Evolutionary conservation across 2,797 vertebrate genomes (phyloP), one percentile per base, ranked within the genome.

Genomic region (Falco biarmicus): DNA sequence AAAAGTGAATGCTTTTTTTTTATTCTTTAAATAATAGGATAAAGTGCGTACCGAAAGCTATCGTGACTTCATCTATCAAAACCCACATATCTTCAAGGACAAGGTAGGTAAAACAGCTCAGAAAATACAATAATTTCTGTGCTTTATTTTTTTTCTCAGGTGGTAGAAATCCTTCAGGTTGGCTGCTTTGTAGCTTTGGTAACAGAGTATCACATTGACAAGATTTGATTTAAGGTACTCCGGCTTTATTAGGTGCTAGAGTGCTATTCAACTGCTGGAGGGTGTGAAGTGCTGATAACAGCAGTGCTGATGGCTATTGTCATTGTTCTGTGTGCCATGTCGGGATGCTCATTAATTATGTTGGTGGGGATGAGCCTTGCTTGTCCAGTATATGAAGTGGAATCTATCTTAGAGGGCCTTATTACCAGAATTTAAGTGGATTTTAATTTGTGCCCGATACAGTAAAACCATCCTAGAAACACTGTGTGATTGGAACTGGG

Each of bases 1-100:
- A 79, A 15, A 60, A 91, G 3, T 83, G 43, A 97, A 45, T 15
- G 4, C 6, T 43, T 37, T 70, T 39, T 41, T 64, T 93, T 90
- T 76, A 1, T 94, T 37, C 54, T 61, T 93, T 32, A 75, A 45
- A 60, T 74, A 13, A 13, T 95, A 99, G 99, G 99, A 99, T 95
- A 98, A 98, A 97, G 98, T 99, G n/a, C 99, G 99, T 61, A 99
- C 99, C 0, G 99, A 99, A 97, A 99, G 98, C 97, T 99, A 99
- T 97, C 97, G 99, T 19, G 98, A 99, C 97, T 99, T 99, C 98
- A 99, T 99, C 97, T 99, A 99, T 96, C 95, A 96, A 87, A 99
- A 99, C 96, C 96, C 98, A 10, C 99, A 99, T 17, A 97, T 99
- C 95, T 99, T 99, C 98, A 98, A 97, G 98, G 99, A 99, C 98